Percentiles rank a stretch among this genome's conserved stretches.
Evolutionary conservation across 2,113 vertebrate genomes (phyloP).

Genomic region (Myocastor coypus): DNA sequence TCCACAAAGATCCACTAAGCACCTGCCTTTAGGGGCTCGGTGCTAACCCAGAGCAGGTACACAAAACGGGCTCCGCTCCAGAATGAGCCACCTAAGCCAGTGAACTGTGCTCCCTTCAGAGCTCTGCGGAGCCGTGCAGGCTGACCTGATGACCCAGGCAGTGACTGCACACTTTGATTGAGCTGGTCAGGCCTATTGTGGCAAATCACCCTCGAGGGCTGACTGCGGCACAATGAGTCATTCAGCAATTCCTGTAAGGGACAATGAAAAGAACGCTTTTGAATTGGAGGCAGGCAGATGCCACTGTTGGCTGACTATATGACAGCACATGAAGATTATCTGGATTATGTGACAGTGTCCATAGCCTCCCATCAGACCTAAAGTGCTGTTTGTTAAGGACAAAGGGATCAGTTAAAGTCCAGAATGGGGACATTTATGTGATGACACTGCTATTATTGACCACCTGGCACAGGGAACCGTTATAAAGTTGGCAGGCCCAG

Average conservation of each 20-base stretch:
- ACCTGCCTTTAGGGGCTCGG: not conserved
- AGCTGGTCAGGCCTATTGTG: constrained; percentile 89
- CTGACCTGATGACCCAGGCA: constrained; percentile 90
- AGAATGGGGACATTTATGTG: constrained; percentile 77
- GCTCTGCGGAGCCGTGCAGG: constrained; percentile 70
- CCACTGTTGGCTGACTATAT: constrained; percentile 86
- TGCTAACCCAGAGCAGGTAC: not conserved
- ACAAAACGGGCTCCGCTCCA: not conserved
- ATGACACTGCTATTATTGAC: constrained; percentile 74
- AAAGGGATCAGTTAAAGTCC: constrained; percentile 84
- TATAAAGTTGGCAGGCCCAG: constrained; percentile 10
- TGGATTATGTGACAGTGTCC: constrained; percentile 85
- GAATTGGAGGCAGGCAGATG: constrained; percentile 84
- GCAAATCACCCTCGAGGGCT: constrained; percentile 87
- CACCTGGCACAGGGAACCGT: not conserved
- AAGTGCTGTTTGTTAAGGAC: constrained; percentile 83
- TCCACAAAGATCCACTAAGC: not conserved
- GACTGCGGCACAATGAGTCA: constrained; percentile 87
- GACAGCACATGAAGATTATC: constrained; percentile 90
- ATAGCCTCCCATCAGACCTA: constrained; percentile 79
- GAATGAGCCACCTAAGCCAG: constrained; percentile 40
- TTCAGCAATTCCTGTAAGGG: constrained; percentile 86
- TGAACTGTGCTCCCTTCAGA: constrained; percentile 53
- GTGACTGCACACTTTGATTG: constrained; percentile 85
- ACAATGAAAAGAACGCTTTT: constrained; percentile 88